Conservation (phyloP, 2,113 vertebrate species). For the Dunckerocampus dactyliophorus region DNA sequence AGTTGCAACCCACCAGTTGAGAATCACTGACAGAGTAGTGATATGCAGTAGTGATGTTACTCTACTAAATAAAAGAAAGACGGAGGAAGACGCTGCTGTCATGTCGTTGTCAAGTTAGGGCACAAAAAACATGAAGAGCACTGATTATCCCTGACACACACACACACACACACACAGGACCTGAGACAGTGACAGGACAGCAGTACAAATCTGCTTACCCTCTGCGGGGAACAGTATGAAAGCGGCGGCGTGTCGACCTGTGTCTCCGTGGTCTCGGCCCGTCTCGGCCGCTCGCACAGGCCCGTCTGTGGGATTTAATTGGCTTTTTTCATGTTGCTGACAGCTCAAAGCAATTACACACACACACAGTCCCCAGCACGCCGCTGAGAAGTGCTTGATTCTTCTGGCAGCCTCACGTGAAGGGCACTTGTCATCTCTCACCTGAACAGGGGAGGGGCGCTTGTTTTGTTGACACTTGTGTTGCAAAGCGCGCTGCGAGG, state of each 20-base stretch:
- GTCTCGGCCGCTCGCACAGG: constrained; percentile 34
- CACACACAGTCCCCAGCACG: constrained; percentile 42
- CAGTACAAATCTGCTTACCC: constrained; percentile 41
- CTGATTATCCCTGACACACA: constrained; percentile 27
- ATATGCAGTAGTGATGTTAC: neutral
- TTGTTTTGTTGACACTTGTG: constrained; percentile 64
- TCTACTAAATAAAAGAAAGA: neutral
- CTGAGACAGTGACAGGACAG: constrained; percentile 41
- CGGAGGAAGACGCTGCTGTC: neutral
- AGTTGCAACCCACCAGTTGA: too few relatives aligned
- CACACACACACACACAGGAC: neutral
- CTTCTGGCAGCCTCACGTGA: constrained; percentile 57
- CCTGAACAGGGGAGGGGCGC: constrained; percentile 35
- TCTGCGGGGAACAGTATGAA: constrained; percentile 44
- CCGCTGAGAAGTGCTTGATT: constrained; percentile 57
- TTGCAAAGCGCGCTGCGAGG: constrained; percentile 35
- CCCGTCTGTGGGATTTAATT: constrained; percentile 67
- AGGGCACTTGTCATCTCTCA: constrained; percentile 59
- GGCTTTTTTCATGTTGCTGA: constrained; percentile 64
- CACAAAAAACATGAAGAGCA: constrained; percentile 30
- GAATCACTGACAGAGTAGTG: neutral
- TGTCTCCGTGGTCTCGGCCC: constrained; percentile 12
- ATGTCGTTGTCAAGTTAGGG: constrained; percentile 11
- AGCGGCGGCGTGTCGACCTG: constrained; percentile 17
- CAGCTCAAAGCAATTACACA: constrained; percentile 72